phyloP scores from a whole-genome alignment of 2,113 vertebrate species.

The Ceyx cyanopectus region DNA sequence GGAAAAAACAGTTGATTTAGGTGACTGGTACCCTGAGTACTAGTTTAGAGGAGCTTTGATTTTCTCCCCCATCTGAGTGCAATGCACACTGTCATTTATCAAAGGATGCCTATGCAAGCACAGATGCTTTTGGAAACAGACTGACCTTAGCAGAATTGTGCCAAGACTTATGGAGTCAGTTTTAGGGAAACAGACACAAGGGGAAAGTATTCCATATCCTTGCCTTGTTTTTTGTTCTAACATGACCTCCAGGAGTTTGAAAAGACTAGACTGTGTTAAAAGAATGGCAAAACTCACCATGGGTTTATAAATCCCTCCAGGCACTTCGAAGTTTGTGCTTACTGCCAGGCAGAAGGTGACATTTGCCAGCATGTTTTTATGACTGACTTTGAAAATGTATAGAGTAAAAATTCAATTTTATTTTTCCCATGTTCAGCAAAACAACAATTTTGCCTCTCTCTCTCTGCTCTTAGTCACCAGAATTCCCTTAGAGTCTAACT shows the following conservation, averaged over 20 bases:
- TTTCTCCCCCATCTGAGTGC: neutral
- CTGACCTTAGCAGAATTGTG: constrained; percentile 35
- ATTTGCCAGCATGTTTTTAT: constrained; percentile 49
- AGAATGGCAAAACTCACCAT: constrained; percentile 19
- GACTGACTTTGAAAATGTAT: constrained; percentile 9
- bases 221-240: neutral
- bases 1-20: neutral
- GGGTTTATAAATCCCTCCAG: constrained; percentile 49
- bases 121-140: constrained; percentile 49
- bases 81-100: neutral
- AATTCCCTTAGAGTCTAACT: neutral
- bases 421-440: constrained; percentile 23
- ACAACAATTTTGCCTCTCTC: neutral
- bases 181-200: neutral
- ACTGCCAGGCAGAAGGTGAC: constrained; percentile 55
- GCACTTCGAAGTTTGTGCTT: constrained; percentile 44
- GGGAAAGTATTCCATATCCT: neutral
- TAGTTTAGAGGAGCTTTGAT: neutral
- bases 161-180: constrained; percentile 19
- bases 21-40: neutral
- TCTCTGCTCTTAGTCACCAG: neutral
- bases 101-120: constrained; percentile 37
- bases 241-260: constrained; percentile 22
- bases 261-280: constrained; percentile 9
- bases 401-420: constrained; percentile 7